phyloP scores from a whole-genome alignment of 2,797 vertebrate genomes.

The Lagocephalus sceleratus region DNA sequence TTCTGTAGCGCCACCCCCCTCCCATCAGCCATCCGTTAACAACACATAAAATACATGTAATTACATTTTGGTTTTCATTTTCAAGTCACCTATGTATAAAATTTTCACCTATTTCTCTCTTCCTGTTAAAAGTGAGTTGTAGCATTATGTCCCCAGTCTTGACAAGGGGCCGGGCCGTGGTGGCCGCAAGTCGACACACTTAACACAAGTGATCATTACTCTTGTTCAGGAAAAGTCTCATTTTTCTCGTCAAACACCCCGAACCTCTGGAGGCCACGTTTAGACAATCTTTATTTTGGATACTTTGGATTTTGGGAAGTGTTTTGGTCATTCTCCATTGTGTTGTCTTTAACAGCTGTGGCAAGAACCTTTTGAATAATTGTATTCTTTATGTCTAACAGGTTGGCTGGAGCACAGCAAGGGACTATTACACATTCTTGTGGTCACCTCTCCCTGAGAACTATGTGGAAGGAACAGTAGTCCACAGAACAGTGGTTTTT shows the following conservation, averaged over 20 bases:
- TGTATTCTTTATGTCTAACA: slow-evolving; percentile 67
- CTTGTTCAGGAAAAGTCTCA: background rate
- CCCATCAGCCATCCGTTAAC: slow-evolving; percentile 79
- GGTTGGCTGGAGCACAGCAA: slow-evolving; percentile 99
- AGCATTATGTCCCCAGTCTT: slow-evolving; percentile 56
- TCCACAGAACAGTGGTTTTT: slow-evolving; percentile 92
- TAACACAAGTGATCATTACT: slow-evolving; percentile 29
- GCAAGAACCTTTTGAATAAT: slow-evolving; percentile 40
- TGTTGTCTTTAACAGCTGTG: slow-evolving; percentile 59
- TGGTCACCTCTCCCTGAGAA: slow-evolving; percentile 97
- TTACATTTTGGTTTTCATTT: slow-evolving; percentile 81
- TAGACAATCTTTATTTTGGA: slow-evolving; percentile 24
- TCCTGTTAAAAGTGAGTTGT: slow-evolving; percentile 78
- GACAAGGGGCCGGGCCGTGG: slow-evolving; percentile 32
- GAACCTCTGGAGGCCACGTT: too few species aligned
- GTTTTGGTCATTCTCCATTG: slow-evolving; percentile 43
- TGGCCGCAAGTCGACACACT: slow-evolving; percentile 27
- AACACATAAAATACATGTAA: slow-evolving; percentile 82
- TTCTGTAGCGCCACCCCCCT: slow-evolving; percentile 63
- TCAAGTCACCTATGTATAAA: slow-evolving; percentile 77
- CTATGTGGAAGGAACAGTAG: slow-evolving; percentile 87
- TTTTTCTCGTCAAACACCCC: too few species aligned
- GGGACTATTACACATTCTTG: slow-evolving; percentile 98
- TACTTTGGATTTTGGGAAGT: slow-evolving; percentile 48
- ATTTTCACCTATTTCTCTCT: slow-evolving; percentile 81